Base-by-base conservation (phyloP, 2,113 vertebrate genomes). In the Pelodiscus sinensis region DNA sequence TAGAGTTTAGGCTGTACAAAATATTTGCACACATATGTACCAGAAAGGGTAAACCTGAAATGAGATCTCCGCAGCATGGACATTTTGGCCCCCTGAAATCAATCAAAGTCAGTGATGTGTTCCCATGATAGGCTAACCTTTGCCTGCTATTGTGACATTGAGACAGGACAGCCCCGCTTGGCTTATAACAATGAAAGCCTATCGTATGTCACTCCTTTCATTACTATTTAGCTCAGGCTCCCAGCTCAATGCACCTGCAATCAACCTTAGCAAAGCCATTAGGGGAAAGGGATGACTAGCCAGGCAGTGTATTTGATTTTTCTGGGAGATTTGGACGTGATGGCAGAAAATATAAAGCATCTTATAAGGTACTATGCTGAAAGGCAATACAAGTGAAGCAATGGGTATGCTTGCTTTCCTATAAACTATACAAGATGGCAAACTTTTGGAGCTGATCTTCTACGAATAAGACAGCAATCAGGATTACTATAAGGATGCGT, bases 191-290 rank as follows among this genome's bases (percentile, higher is more conserved):
- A 60, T 4, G 21, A 14, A 89, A 89, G 79, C 75, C 58, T 83
- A 44, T 77, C 85, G 50, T 78, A 81, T 44, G 44, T 35, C n/a
- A 79, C 55, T 90, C 58, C 88, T 89, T 82, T 35, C 92, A 92
- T 82, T 88, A 52, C 58, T 9, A 3, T 38, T 89, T 25, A 88
- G 12, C 82, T 94, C 88, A 81, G 86, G 24, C 38, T 62, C 9
- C 18, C 38, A 90, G 79, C 78, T 86, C 90, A 65, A 27, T 24
- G 24, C 38, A 73, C 88, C 82, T 94, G 81, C 94, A 92, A 90
- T 65, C 85, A 91, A 79, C 90, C 84, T 94, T 6, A 88, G 38
- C 86, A 86, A 95, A 95, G 65, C 92, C 90, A 92, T 82, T 15
- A 44, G 1, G 16, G 90, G 57, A 92, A 90, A 94, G 80, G 77